Evolutionary conservation across 2,888 invertebrate genomes (phyloP), one percentile per base, ranked within the genome.

Genomic region (Trissolcus brochymenae): DNA sequence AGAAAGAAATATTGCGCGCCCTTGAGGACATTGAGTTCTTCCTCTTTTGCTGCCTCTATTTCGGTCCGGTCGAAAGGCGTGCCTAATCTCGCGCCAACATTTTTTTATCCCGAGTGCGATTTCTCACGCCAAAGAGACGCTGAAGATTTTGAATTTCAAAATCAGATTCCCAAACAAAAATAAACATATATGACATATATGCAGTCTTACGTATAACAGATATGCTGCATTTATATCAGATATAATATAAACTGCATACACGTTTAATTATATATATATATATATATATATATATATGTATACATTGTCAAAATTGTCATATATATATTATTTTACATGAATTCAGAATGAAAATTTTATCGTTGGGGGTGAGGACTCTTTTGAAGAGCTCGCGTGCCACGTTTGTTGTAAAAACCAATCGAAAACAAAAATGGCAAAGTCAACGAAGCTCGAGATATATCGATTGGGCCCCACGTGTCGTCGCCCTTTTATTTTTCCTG

Each of bases 1-100:
- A 83, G 82, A 80, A 82, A 84, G 84, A 84, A 82, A 81, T 85
- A 85, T 85, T 81, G 84, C 83, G 65, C 81, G 84, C 81, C 78
- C 80, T 77, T 79, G 79, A 76, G 79, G 79, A 79, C 79, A 79
- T 76, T 76, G 76, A 76, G 79, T 72, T 55, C 73, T 72, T 74
- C 66, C 66, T 70, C 35, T 60, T 49, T 54, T 74, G 60, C 53
- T 50, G 55, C 59, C 70, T 78, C 76, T 67, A 76, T 78, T 78
- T 80, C 78, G 76, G 76, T 59, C 29, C 72, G 71, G 67, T 65
- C 43, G 78, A 78, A 62, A 62, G 53, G 65, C 80, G 66, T 78
- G 56, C 21, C 78, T 54, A 78, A 80, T 74, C 54, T 29, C 41
- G 59, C 67, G 49, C 40, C 19, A 67, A 76, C 71, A 7, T 11